These are phyloP conservation scores for Lobophora halterata DNA, from an alignment of 2,888 invertebrate genomes.

Conservation along the genomic window DNA sequence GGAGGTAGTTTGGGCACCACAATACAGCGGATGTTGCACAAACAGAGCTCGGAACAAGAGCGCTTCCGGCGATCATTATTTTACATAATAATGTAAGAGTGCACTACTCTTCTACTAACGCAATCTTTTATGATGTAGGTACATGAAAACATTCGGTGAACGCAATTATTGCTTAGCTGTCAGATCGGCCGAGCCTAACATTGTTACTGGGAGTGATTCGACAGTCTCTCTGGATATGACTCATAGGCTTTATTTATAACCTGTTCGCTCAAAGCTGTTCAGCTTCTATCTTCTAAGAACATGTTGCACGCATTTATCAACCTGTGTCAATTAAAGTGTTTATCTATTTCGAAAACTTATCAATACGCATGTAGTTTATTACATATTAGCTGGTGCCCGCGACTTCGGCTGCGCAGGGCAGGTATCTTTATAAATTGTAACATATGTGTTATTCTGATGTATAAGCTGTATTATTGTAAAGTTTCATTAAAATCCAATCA, in stretches of 20 bases:
- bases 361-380: too few relatives aligned
- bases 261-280: constrained; percentile 16
- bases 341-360: too few relatives aligned
- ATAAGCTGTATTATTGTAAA: too few relatives aligned
- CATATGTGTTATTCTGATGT: too few relatives aligned
- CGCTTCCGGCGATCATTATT: constrained; percentile 52
- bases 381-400: too few relatives aligned
- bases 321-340: too few relatives aligned
- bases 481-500: too few relatives aligned
- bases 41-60: constrained; percentile 51
- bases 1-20: constrained; percentile 32
- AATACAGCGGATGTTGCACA: constrained; percentile 67
- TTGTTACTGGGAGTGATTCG: constrained; percentile 19
- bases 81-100: constrained; percentile 27
- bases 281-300: constrained; percentile 8
- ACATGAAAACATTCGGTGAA: too few relatives aligned
- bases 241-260: constrained; percentile 22
- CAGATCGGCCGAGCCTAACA: constrained; percentile 14
- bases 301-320: not conserved
- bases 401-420: too few relatives aligned
- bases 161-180: constrained; percentile 16
- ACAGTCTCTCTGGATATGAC: constrained; percentile 15
- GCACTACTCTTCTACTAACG: constrained; percentile 11
- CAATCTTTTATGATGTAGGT: too few relatives aligned
- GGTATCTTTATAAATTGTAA: too few relatives aligned